A percentile compares a stretch with the other conserved stretches of the same genome.
These are phyloP conservation scores for Axea sp. DNA, from an alignment of 2,888 invertebrate species.

Conservation along the genomic window DNA sequence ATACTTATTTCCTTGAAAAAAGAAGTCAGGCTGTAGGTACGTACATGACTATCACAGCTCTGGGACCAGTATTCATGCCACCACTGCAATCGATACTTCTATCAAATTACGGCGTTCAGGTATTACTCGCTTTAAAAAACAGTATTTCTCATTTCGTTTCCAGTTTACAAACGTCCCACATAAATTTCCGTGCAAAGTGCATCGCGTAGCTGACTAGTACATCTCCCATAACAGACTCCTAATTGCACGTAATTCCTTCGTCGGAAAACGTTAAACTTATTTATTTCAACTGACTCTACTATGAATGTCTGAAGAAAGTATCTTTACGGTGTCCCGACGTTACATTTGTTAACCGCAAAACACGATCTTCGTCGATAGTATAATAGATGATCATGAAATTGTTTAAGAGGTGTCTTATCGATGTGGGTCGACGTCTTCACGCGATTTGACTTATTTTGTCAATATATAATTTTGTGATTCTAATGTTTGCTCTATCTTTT, in stretches of 20 bases:
- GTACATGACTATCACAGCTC: slow-evolving; percentile 84
- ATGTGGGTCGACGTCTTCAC: slow-evolving; percentile 36
- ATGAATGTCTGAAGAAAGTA: slow-evolving; percentile 42
- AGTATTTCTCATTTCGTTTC: too few relatives aligned
- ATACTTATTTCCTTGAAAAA: slow-evolving; percentile 84
- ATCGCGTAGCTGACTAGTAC: slow-evolving; percentile 4
- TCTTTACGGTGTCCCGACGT: slow-evolving; percentile 11
- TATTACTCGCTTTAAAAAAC: too few relatives aligned
- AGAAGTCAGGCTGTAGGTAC: slow-evolving; percentile 83
- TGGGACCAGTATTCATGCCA: slow-evolving; percentile 85
- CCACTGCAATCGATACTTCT: slow-evolving; percentile 82
- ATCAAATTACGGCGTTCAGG: slow-evolving; percentile 81
- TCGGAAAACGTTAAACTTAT: slow-evolving; percentile 30
- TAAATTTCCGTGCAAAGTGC: slow-evolving; percentile 18
- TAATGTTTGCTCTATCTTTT: too few relatives aligned
- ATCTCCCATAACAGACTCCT: slow-evolving; percentile 25
- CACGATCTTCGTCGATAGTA: slow-evolving; percentile 21
- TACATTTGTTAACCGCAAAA: slow-evolving; percentile 43
- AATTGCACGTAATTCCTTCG: slow-evolving; percentile 41
- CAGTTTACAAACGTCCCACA: slow-evolving; percentile 31
- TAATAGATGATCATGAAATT: slow-evolving; percentile 18
- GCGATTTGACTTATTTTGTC: slow-evolving; percentile 4
- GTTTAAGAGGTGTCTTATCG: slow-evolving; percentile 26
- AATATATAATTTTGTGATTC: too few relatives aligned
- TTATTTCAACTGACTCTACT: slow-evolving; percentile 34